Evolutionary conservation across 1,140 invertebrate genomes (phyloP).

Genomic region (Chelonus insularis): DNA sequence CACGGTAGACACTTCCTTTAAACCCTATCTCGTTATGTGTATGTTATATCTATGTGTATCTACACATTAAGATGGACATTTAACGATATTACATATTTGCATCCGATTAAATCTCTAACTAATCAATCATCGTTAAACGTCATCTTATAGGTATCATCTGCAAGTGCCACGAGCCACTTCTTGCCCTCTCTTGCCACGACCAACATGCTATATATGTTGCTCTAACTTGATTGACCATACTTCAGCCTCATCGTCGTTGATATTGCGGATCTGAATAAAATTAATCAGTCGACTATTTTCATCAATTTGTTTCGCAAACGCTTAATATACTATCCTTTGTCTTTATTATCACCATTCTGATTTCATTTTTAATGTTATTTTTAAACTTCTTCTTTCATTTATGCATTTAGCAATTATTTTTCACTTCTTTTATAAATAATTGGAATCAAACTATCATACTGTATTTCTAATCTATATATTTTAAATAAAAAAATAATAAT

Average conservation of each 20-base stretch:
- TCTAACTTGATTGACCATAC: slow-evolving; percentile 27
- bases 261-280: slow-evolving; percentile 16
- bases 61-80: slow-evolving; percentile 2
- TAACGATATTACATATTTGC: neutral
- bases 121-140: slow-evolving; percentile 2
- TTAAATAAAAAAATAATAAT: too few species aligned
- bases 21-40: slow-evolving; percentile 40
- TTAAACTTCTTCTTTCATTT: too few species aligned
- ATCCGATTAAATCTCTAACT: neutral
- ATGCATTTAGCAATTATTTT: too few species aligned
- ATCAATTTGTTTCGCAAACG: slow-evolving; percentile 24
- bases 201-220: slow-evolving; percentile 16
- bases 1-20: slow-evolving; percentile 55
- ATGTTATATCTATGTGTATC: neutral
- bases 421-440: too few species aligned
- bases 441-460: too few species aligned
- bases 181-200: slow-evolving; percentile 21
- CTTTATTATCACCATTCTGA: neutral
- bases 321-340: neutral
- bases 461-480: too few species aligned
- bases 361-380: neutral
- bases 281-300: slow-evolving; percentile 23
- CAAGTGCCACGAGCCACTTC: slow-evolving; percentile 26
- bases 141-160: slow-evolving; percentile 6
- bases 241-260: slow-evolving; percentile 13